Conservation (phyloP, 1,140 invertebrate species). For the Brachionus calyciflorus region DNA sequence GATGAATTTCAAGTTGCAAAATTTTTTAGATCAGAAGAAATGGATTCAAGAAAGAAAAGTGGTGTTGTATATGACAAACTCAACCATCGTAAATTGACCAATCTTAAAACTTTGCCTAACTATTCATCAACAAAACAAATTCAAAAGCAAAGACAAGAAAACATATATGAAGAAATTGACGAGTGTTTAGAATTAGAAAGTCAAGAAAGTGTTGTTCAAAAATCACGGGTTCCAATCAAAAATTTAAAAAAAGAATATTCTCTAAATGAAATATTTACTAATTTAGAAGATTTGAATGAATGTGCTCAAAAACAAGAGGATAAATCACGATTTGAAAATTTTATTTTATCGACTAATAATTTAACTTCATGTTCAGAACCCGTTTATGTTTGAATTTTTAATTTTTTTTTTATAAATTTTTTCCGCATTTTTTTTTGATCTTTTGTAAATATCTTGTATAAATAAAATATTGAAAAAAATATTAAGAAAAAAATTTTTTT, state of each 20-base stretch:
- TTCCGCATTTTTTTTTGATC: background rate
- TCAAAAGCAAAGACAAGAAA: background rate
- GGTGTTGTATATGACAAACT: background rate
- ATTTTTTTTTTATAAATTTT: conserved; percentile 11
- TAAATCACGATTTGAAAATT: background rate
- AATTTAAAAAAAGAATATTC: background rate
- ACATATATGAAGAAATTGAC: conserved; percentile 23
- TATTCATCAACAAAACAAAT: background rate
- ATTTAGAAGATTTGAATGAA: background rate
- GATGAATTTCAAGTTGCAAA: background rate
- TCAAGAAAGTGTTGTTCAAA: background rate
- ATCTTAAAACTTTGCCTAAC: background rate
- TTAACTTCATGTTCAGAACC: background rate
- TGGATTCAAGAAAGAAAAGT: background rate
- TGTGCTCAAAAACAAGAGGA: conserved; percentile 16
- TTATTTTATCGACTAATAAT: background rate
- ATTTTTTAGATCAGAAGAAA: background rate
- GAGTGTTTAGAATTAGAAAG: too few species aligned
- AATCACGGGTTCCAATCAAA: background rate
- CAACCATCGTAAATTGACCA: background rate
- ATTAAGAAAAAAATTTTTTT: too few species aligned
- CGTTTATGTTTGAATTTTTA: conserved; percentile 13
- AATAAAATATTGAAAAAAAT: too few species aligned
- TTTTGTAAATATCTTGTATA: too few species aligned
- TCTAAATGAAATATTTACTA: background rate